Base-by-base conservation (phyloP, 2,888 invertebrate genomes). In the Galerucella nymphaeae region DNA sequence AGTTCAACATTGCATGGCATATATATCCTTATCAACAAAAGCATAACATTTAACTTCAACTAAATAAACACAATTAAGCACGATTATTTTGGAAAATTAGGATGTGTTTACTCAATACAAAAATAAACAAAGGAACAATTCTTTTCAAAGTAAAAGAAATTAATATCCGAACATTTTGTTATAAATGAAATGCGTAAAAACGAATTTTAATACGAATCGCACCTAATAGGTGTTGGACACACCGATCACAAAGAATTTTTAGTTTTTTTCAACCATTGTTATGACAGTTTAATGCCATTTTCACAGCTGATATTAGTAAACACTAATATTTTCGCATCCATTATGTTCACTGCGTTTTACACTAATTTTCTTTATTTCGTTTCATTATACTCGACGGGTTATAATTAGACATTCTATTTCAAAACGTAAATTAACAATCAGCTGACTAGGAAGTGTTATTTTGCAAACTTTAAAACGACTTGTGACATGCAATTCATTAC, bases 281-380 rank as follows among this genome's bases (percentile, higher is more conserved):
- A 78, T 78, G 81, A 83, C 83, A 82, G 81, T 77, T 81, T 79
- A 80, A 80, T 82, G 85, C 83, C 85, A 84, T 85, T 84, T 82
- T 82, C 82, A 83, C 85, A 86, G 85, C 85, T 86, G 86, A 85
- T 82, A 79, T 76, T 80, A 77, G 82, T 79, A 81, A 80, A 82
- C 78, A 80, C 77, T 72, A 67, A 41, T 73, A 77, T 74, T 59
- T 71, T 71, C 74, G 77, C 74, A 70, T 73, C 76, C 78, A 78
- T 74, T 72, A 75, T 75, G 66, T 66, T 59, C 70, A 72, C 67
- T 65, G 50, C 41, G 61, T 20, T 42, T 58, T 62, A 65, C 50
- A 72, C 68, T 71, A 66, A 62, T 65, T 67, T 57, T 71, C 67
- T 53, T 63, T 72, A 70, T 76, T 59, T 68, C 65, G 18, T 63